Base-by-base conservation (phyloP, 2,888 invertebrate species). In the Mythimna lalbum region DNA sequence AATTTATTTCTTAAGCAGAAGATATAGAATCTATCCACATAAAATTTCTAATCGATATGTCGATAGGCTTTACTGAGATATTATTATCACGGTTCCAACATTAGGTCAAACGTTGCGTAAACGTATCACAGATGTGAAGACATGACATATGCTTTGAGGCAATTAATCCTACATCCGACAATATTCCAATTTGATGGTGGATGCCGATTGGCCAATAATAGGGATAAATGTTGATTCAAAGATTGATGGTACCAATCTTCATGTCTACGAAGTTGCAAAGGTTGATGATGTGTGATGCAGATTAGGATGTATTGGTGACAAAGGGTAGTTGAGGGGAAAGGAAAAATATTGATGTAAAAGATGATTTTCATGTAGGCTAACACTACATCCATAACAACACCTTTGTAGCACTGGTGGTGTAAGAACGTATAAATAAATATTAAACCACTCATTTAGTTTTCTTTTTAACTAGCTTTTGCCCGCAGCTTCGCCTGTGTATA, bases 121-220 rank as follows among this genome's bases (percentile, higher is more conserved):
- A 43, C 39, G 50, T 68, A 60, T 33, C 53, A 50, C 80, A 76
- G 63, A 63, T 76, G 63, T 33, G 59, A 68, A 60, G 69, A 76
- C 80, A 50, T 63, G 63, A 52, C 76, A n/a, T 61, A 33, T 57
- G 61, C 17, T 39, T 53, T 39, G 10, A 57, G 12, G 69, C 63
- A 76, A 76, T 77, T 69, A 77, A 80, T 76, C 56, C 50, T 21
- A 21, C 31, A 80, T 68, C 36, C 4, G 7, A 43, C 62, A 52
- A 63, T 77, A 77, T 80, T 69, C 63, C 76, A 52, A 56, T 63
- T 75, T 68, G 63, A 76, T 76, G 10, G 27, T 33, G 36, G 50
- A 57, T 39, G 33, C 23, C 39, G 53, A 76, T 76, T 63, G 68
- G 33, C 31, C 50, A 39, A 50, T 67, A 75, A 62, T 57, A 52